Evolutionary conservation across 2,888 invertebrate species (phyloP), one percentile per base, ranked within the genome.

Genomic region (Yponomeuta cagnagella): DNA sequence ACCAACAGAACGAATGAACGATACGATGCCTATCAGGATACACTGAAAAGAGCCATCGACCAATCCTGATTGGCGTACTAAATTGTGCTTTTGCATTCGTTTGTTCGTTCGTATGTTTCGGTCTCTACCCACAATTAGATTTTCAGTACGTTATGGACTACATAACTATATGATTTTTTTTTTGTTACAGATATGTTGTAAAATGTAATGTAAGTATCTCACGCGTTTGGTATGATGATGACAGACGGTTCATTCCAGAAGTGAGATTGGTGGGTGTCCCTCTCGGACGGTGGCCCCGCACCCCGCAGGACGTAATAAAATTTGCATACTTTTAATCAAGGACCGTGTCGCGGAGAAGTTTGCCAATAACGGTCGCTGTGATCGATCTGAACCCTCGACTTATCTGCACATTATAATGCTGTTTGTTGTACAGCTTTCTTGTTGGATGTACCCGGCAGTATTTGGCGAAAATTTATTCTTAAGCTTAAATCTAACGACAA

Each of bases 251-350:
- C 75, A 78, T 76, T 76, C 78, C 74, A 70, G 10, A 66, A 37
- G 64, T 33, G 70, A 48, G 69, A 23, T 10, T 12, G 52, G 58
- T 23, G 30, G 31, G 33, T 9, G 43, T 15, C 65, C 70, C 48
- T 52, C 68, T 33, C 58, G n/a, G 15, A 58, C 63, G 3, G 79
- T 77, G 74, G 75, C 76, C 79, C 83, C 79, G 77, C 79, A 77
- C 81, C 85, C 88, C 80, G 81, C 82, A 84, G 83, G 83, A 86
- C 87, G 90, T 92, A 92, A 92, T 93, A 92, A 93, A 92, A 93
- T 93, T 93, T 92, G 93, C 93, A 93, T 93, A 93, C 92, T 93
- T 93, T 93, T 93, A 93, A 93, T 93, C 93, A 93, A 92, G 91
- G 90, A 84, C 87, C 91, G 87, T 92, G 93, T 93, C 92, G 92